phyloP scores from a whole-genome alignment of 1,140 invertebrate species.

The Eciton burchellii region DNA sequence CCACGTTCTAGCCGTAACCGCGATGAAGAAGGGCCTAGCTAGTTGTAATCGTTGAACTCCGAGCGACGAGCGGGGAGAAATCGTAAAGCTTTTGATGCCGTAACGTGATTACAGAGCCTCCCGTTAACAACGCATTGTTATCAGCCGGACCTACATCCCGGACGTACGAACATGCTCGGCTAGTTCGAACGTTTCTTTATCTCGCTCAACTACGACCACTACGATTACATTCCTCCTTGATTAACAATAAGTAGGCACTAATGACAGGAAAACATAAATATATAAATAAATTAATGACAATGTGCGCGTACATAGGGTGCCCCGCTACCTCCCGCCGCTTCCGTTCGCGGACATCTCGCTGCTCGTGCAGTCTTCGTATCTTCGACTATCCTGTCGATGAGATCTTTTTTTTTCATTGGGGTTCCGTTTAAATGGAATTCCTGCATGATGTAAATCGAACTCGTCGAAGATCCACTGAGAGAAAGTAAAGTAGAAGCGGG shows the following conservation, averaged over 20 bases:
- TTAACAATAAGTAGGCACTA: conserved; percentile 83
- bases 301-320: conserved; percentile 11
- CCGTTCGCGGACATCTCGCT: background rate
- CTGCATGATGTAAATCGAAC: background rate
- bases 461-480: conserved; percentile 15
- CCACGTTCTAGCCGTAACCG: conserved; percentile 32
- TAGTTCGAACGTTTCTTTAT: conserved; percentile 80
- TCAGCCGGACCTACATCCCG: conserved; percentile 63
- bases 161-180: conserved; percentile 77
- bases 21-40: conserved; percentile 50
- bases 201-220: conserved; percentile 79
- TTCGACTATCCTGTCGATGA: background rate
- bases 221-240: conserved; percentile 83
- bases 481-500: background rate
- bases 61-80: conserved; percentile 34
- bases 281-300: conserved; percentile 27
- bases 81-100: background rate
- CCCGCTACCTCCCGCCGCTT: background rate
- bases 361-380: background rate
- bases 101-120: conserved; percentile 24
- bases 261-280: conserved; percentile 77
- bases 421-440: background rate
- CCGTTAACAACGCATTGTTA: conserved; percentile 32
- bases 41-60: conserved; percentile 44
- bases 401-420: background rate